Base-by-base conservation (phyloP, 30 jellyfish, hydroid and myxozoan species). In the Catostylus mosaicus region DNA sequence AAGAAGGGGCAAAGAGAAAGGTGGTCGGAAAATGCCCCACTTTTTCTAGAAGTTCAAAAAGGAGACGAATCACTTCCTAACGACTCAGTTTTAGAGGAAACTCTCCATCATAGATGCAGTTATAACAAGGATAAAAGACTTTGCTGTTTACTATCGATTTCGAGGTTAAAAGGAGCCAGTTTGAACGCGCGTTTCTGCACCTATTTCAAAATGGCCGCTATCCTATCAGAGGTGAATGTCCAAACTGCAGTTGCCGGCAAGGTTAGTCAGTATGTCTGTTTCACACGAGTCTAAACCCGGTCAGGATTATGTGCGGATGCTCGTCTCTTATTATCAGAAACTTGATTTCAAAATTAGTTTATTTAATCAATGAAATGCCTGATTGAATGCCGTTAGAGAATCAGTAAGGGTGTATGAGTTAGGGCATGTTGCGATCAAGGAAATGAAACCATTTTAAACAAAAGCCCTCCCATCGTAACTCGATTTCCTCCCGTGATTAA, bases 1-100 rank as follows among this genome's bases (percentile, higher is more conserved):
- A 70, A 73, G 82, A 70, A 83, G 93, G 93, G 93, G 93, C 87
- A 66, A 34, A 83, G 87, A 54, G 87, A 72, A 83, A 83, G 93
- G 93, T 83, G 87, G 87, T 75, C 75, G 60, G 35, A 69, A 30
- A 11, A 26, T 50, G 75, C 86, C 86, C 86, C 86, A 50, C 75
- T 50, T 50, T 48, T 75, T 75, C 61, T 69, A 75, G 74, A 31
- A 32, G 48, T 23, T 75, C 45, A 30, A 10, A 16, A 40, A 62
- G 52, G 27, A 30, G 6, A 71, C 22, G 66, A 56, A 57, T 32
- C 32, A 11, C 34, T 34, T 51, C 9, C 6, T 32, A 10, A 36
- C 46, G 35, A 30, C 2, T 24, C 79, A 67, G 79, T 67, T 67
- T 67, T 31, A 26, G 36, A 30, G 57, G 79, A 22, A 30, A 35